Base-by-base conservation (phyloP, 1,140 invertebrate species). In the Bombus waltoni region DNA sequence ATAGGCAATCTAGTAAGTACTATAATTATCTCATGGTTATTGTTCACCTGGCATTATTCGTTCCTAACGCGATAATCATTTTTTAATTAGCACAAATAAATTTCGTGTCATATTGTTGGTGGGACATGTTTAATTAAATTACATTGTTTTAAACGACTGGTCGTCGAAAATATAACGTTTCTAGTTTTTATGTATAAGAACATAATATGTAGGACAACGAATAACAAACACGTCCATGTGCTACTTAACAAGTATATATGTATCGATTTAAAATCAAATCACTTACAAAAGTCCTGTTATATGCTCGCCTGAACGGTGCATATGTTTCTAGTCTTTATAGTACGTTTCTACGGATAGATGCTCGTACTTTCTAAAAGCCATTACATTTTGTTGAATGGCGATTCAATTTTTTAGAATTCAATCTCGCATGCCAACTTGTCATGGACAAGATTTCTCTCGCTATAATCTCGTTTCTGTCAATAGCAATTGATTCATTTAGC, bases 41-140 rank as follows among this genome's bases (percentile, higher is more conserved):
- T 32, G 28, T 44, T 10, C 47, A 53, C 3, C 3, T 9, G 35
- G 47, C 3, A 62, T 65, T 42, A 11, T 53, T 59, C 15, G 15
- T 35, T 0, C 8, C 6, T 66, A 53, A 47, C 15, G 44, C 2
- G 0, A 32, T 44, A 44, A 35, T 15, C 11, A 57, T 40, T 47
- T 68, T 79, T 78, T 38, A 71, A 11, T 22, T 22, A 25, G 38
- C 28, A 32, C 86, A 91, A 74, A 85, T 77, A 28, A 75, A 74
- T 66, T 82, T 25, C 15, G 4, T 38, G 38, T 88, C 89, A 40
- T 84, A 89, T n/a, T 85, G 28, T 2, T 90, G 84, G 40, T 53
- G 87, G 79, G 83, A 40, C 40, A 83, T 74, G 3, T 15, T 87
- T 28, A 70, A 0, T 85, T 28, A 70, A 0, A 70, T 90, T 82